Evolutionary conservation across 2,797 vertebrate species (phyloP).

Genomic region (Gymnocypris eckloni): DNA sequence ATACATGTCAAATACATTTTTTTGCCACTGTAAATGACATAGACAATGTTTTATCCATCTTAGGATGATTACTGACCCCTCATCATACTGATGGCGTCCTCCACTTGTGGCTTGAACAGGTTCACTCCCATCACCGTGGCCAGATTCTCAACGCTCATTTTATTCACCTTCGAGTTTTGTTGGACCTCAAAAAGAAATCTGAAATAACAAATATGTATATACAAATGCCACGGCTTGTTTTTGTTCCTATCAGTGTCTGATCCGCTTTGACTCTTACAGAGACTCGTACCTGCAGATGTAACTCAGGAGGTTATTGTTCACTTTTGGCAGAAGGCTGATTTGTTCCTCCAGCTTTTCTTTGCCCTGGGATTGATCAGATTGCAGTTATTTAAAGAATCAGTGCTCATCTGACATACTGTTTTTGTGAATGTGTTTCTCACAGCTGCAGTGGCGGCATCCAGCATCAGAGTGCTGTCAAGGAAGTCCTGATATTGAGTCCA

Average conservation of each 20-base stretch:
- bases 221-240: background rate
- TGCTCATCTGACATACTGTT: background rate
- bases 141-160: conserved; percentile 98
- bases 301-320: conserved; percentile 93
- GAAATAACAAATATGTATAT: conserved; percentile 2
- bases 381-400: conserved; percentile 2
- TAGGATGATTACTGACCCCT: conserved; percentile 79
- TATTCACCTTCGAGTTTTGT: conserved; percentile 86
- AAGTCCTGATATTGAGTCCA: conserved; percentile 87
- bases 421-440: conserved; percentile 67
- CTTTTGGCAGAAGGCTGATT: conserved; percentile 85
- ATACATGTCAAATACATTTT: too few relatives aligned
- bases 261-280: background rate
- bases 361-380: conserved; percentile 75
- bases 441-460: conserved; percentile 76
- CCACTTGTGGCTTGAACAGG: conserved; percentile 90
- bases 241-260: background rate
- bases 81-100: conserved; percentile 94
- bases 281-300: conserved; percentile 88
- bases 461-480: conserved; percentile 83
- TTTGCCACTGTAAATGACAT: background rate
- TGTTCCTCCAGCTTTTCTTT: conserved; percentile 85
- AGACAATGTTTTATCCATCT: background rate
- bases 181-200: conserved; percentile 96
- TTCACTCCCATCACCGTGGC: conserved; percentile 98